Base-by-base conservation (phyloP, 2,113 vertebrate species). In the Stigmatopora nigra region DNA sequence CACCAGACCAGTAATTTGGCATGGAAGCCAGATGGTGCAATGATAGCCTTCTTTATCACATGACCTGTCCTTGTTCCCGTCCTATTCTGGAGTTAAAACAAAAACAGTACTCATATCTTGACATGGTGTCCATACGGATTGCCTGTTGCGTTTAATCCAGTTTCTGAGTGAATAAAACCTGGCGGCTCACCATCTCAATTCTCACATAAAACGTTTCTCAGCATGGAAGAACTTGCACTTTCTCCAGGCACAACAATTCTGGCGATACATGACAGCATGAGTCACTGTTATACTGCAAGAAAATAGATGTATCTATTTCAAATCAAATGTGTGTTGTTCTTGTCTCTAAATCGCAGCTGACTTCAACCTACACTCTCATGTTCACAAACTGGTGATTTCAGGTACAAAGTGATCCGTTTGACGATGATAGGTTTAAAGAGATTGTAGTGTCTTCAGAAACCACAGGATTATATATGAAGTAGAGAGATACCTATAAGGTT, bases 401-500 rank as follows among this genome's bases (percentile, higher is more conserved):
- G 51, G 17, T n/a, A 17, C 19, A 20, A 22, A 41, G 17, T 1
- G 13, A 15, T 35, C 8, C 15, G 14, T 67, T 17, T 62, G 61
- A 64, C 5, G 11, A 36, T 44, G 20, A 60, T 9, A 11, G 31
- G 35, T 51, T 5, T 10, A 51, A 20, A 31, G 36, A 0, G 9
- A 64, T 41, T 55, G 16, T 9, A 45, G 48, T 45, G 19, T 31
- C 56, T 61, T 38, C 36, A 53, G 70, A 63, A 25, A 61, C 1
- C 47, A 62, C 53, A 71, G 67, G 31, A 38, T 68, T 76, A 61
- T 65, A 64, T 58, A 19, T 57, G 19, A 64, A 55, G 63, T 31
- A n/a, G 15, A 44, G 47, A 15, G 35, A 48, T 49, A 20, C 45
- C 35, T 44, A 6, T 17, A 5, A 22, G n/a, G 74, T 69, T 70